A percentile compares a stretch with the other conserved stretches of the same genome.
Evolutionary conservation across 2,888 invertebrate species (phyloP).

Genomic region (Capitulum mitella): DNA sequence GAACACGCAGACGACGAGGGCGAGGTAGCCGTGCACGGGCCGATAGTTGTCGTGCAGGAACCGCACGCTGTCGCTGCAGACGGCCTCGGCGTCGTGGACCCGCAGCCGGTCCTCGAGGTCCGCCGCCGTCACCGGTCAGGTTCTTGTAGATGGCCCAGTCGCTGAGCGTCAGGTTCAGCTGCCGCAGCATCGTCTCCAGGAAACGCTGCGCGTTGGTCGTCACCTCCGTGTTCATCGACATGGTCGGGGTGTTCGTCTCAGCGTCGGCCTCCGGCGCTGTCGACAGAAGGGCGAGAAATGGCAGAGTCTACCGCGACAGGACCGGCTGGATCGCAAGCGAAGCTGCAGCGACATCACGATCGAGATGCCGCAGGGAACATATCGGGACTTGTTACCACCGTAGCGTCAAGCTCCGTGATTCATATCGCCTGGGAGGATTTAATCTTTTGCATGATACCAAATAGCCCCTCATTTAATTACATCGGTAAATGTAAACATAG

Average conservation of each 20-base stretch:
- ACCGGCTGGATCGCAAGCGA: background rate
- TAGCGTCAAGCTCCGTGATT: too few species aligned
- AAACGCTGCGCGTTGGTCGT: background rate
- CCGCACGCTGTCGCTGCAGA: constrained; percentile 53
- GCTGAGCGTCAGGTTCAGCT: background rate
- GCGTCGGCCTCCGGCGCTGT: background rate
- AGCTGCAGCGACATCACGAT: too few species aligned
- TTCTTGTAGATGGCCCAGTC: background rate
- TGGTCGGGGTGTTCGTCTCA: background rate
- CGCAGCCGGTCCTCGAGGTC: background rate
- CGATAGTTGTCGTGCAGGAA: constrained; percentile 59
- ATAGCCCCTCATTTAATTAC: too few species aligned
- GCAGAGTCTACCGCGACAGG: background rate
- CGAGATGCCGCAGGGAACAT: too few species aligned
- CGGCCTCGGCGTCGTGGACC: background rate
- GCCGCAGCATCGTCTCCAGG: background rate
- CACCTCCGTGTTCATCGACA: background rate
- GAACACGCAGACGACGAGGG: too few species aligned
- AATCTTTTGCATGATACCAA: too few species aligned
- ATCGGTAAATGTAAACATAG: too few species aligned
- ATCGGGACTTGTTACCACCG: too few species aligned
- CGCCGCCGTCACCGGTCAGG: background rate
- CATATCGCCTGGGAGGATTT: too few species aligned
- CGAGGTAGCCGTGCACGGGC: constrained; percentile 73
- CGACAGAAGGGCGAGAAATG: background rate